Base-by-base conservation (phyloP, 2,113 vertebrate genomes). In the Noturus placidus region DNA sequence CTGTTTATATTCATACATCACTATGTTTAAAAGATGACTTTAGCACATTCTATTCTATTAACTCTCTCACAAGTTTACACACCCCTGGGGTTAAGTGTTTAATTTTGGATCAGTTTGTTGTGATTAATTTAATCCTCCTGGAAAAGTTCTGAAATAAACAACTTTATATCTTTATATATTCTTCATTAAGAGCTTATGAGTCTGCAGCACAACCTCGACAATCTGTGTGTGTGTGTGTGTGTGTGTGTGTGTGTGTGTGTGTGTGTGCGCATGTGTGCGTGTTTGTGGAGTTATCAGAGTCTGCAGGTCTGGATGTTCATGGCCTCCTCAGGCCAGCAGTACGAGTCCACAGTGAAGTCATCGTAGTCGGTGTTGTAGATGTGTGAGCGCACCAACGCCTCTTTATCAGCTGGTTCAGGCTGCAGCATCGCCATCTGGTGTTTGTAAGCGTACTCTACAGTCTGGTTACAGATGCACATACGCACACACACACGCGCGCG, bases 401-500 rank as follows among this genome's bases (percentile, higher is more conserved):
- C 95, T 86, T 99, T 97, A 94, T 99, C 94, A 67, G 92, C 90
- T 2, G 98, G 98, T 91, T 99, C 97, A 7, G 98, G 98, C 5
- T 92, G 94, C 91, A 96, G 93, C 11, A 96, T 94, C 74, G 98
- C 98, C 89, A 95, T 93, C 82, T 96, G 96, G 87, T 96, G 96
- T 88, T 94, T 92, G 85, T 97, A 99, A 57, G 97, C 97, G 77
- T 96, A 95, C 91, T 97, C 95, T 85, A 97, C 95, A 0, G 98
- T 94, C 98, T 99, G 92, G 9, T 70, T 79, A 76, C 56, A 85
- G 3, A 25, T 59, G 83, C 33, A 65, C 0, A 69, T 8, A 42
- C 42, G 52, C 5, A 25, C 65, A 85, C 33, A 65, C 0, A 69
- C 11, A 42, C 42, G 52, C 42, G 52, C 42, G 52, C 74, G 52